phyloP scores from a whole-genome alignment of 2,888 invertebrate species.

The Agrotis ipsilon region DNA sequence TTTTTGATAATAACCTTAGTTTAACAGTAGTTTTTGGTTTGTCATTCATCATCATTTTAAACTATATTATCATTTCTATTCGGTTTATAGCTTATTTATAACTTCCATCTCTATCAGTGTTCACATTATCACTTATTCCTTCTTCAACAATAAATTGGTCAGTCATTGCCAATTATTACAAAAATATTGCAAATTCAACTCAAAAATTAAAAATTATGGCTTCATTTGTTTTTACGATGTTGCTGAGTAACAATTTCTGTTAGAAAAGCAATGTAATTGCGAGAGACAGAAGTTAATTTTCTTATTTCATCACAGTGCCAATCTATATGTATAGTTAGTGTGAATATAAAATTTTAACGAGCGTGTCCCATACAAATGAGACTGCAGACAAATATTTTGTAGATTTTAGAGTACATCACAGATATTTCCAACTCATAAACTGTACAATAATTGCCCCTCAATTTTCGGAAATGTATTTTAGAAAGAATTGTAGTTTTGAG shows the following conservation, averaged over 20 bases:
- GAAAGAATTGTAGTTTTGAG: not conserved
- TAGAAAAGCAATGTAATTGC: constrained; percentile 19
- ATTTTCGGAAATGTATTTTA: not conserved
- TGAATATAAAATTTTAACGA: constrained; percentile 27
- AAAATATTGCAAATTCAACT: not conserved
- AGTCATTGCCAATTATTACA: not conserved
- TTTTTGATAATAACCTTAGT: not conserved
- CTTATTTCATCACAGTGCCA: constrained; percentile 14
- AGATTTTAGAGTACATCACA: constrained; percentile 32
- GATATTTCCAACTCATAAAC: constrained; percentile 2
- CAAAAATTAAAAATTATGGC: not conserved
- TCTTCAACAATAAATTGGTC: not conserved
- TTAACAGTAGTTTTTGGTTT: not conserved
- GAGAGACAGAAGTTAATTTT: constrained; percentile 23
- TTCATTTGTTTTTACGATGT: constrained; percentile 13
- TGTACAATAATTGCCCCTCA: constrained; percentile 2
- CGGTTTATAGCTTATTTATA: no score
- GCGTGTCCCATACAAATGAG: constrained; percentile 14
- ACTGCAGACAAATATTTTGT: constrained; percentile 28
- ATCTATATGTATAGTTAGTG: not conserved
- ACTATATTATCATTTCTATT: no score
- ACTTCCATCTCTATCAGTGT: not conserved
- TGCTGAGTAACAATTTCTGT: not conserved
- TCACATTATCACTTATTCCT: not conserved
- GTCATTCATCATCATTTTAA: not conserved